Percentiles rank a stretch among this genome's conserved stretches.
Conservation (phyloP, 37 sponge, comb jelly and placozoan species). For the Ephydatia muelleri region DNA sequence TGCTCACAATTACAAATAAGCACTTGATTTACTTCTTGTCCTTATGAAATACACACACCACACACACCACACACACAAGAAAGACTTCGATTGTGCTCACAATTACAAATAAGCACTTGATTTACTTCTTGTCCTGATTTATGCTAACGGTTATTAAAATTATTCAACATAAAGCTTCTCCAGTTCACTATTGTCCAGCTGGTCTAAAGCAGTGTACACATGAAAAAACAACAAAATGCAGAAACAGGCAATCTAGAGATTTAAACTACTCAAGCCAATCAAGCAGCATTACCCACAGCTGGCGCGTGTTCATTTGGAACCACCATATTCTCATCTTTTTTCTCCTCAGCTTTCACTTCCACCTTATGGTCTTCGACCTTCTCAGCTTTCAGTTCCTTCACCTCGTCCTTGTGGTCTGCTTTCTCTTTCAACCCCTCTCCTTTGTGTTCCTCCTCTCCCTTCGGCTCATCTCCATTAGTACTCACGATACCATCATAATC, state of each 20-base stretch:
- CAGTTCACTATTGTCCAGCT: too few species aligned
- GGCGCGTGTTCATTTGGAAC: neutral
- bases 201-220: too few species aligned
- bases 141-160: too few species aligned
- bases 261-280: neutral
- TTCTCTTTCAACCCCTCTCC: neutral
- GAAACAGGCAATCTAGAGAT: neutral
- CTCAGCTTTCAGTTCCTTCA: neutral
- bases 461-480: conserved; percentile 2
- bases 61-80: neutral
- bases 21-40: too few species aligned
- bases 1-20: too few species aligned
- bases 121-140: too few species aligned
- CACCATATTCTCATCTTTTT: neutral
- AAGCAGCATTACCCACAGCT: neutral
- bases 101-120: too few species aligned
- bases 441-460: neutral
- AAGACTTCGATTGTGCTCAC: neutral
- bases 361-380: too few species aligned
- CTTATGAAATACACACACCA: conserved; percentile 9
- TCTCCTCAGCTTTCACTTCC: neutral
- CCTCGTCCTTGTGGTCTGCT: neutral
- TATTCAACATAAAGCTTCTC: too few species aligned
- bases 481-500: conserved; percentile 60
- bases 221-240: too few species aligned